Percentiles rank a stretch among this genome's conserved stretches.
These are phyloP conservation scores for Siniperca knerii DNA, from an alignment of 2,113 vertebrate genomes.

Conservation along the genomic window DNA sequence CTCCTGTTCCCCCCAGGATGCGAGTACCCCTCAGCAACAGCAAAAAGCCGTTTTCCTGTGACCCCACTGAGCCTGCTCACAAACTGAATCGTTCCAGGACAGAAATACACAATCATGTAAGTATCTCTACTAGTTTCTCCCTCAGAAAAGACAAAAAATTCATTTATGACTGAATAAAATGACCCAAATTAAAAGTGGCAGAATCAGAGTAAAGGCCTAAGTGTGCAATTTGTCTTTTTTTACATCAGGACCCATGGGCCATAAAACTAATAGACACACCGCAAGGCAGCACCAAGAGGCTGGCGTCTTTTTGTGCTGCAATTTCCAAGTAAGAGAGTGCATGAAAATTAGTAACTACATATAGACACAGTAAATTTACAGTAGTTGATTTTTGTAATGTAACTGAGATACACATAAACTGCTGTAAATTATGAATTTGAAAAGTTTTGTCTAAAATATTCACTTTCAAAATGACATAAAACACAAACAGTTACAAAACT, in stretches of 20 bases:
- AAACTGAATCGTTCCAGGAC: slow-evolving; percentile 67
- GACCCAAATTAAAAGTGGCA: not conserved
- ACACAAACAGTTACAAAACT: not conserved
- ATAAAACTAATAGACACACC: slow-evolving; percentile 70
- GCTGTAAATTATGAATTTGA: not conserved
- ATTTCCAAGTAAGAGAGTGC: slow-evolving; percentile 65
- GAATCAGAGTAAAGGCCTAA: not conserved
- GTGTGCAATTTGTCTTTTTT: not conserved
- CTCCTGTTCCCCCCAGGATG: slow-evolving; percentile 67
- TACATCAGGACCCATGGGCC: slow-evolving; percentile 67
- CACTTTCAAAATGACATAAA: not conserved
- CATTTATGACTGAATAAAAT: not conserved
- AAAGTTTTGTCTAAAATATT: not conserved
- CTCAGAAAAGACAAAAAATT: slow-evolving; percentile 6
- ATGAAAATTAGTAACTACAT: not conserved
- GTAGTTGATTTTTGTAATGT: not conserved
- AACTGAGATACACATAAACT: not conserved
- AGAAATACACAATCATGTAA: slow-evolving; percentile 59
- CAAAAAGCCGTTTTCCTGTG: slow-evolving; percentile 43
- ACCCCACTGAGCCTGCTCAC: not conserved
- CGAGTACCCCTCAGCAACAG: rapidly evolving
- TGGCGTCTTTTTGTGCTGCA: slow-evolving; percentile 65
- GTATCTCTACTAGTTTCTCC: slow-evolving; percentile 8
- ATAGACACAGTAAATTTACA: too few relatives aligned
- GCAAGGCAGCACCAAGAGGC: slow-evolving; percentile 74